Evolutionary conservation across 2,888 invertebrate species (phyloP).

Genomic region (Thecophora atra): DNA sequence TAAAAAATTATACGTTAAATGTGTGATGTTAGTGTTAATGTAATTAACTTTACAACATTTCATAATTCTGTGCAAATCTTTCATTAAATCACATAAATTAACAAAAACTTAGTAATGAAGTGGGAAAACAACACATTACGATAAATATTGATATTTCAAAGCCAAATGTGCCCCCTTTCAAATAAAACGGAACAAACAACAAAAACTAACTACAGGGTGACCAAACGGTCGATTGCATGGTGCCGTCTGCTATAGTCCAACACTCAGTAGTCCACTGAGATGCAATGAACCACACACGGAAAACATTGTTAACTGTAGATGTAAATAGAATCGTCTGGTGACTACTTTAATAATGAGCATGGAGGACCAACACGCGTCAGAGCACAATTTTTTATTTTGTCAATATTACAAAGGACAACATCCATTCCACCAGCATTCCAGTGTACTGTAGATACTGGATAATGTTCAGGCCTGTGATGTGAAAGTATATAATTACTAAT

Average conservation of each 20-base stretch:
- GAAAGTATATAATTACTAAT: conserved; percentile 27
- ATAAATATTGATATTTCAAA: conserved; percentile 64
- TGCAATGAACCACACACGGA: conserved; percentile 82
- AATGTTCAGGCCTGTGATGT: conserved; percentile 72
- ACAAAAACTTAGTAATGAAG: too few species aligned
- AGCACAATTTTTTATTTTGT: conserved; percentile 75
- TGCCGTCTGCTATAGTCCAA: conserved; percentile 82
- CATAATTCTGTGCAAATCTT: neutral
- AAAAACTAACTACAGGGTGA: conserved; percentile 79
- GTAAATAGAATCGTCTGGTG: conserved; percentile 82
- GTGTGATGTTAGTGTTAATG: conserved; percentile 38
- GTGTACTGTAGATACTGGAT: conserved; percentile 82
- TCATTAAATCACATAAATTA: neutral
- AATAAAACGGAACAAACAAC: conserved; percentile 82
- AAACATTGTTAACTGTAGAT: conserved; percentile 81
- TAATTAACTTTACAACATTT: conserved; percentile 39
- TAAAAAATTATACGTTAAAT: conserved; percentile 6
- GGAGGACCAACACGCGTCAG: conserved; percentile 81
- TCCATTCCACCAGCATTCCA: conserved; percentile 86
- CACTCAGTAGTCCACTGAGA: conserved; percentile 80
- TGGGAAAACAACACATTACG: conserved; percentile 11
- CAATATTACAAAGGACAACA: conserved; percentile 87
- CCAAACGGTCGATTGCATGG: conserved; percentile 89
- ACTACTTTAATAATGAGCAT: conserved; percentile 81
- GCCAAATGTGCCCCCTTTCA: too few species aligned